Conservation (phyloP, 1,140 invertebrate species). For the Heliothis virescens region DNA sequence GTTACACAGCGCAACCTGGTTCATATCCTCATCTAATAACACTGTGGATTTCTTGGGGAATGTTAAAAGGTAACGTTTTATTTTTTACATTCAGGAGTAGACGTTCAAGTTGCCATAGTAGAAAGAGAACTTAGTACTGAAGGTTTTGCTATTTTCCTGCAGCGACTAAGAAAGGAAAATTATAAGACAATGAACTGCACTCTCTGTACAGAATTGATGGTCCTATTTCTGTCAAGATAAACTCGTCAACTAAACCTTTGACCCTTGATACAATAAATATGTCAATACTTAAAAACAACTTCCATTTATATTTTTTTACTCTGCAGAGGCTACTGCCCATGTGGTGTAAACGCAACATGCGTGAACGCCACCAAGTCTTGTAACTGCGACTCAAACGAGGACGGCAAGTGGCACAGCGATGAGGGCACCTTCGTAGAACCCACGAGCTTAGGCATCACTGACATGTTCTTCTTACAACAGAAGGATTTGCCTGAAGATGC, state of each 20-base stretch:
- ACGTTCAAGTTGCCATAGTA: too few species aligned
- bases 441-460: constrained; percentile 94
- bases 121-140: too few species aligned
- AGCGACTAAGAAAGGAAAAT: too few species aligned
- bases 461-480: constrained; percentile 96
- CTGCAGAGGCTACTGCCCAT: constrained; percentile 89
- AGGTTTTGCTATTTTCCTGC: too few species aligned
- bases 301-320: background rate
- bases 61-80: constrained; percentile 89
- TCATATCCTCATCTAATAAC: constrained; percentile 92
- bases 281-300: too few species aligned
- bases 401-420: constrained; percentile 93
- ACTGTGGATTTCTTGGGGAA: constrained; percentile 95
- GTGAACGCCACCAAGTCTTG: constrained; percentile 93
- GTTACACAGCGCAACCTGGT: constrained; percentile 96
- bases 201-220: too few species aligned
- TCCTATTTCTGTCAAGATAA: too few species aligned
- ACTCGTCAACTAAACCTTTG: too few species aligned
- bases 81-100: too few species aligned
- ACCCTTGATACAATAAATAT: too few species aligned
- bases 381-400: constrained; percentile 94
- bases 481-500: constrained; percentile 93
- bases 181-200: too few species aligned
- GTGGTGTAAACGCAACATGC: constrained; percentile 92
- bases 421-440: constrained; percentile 93